Base-by-base conservation (phyloP, 1,140 invertebrate genomes). In the Temnothorax longispinosus region DNA sequence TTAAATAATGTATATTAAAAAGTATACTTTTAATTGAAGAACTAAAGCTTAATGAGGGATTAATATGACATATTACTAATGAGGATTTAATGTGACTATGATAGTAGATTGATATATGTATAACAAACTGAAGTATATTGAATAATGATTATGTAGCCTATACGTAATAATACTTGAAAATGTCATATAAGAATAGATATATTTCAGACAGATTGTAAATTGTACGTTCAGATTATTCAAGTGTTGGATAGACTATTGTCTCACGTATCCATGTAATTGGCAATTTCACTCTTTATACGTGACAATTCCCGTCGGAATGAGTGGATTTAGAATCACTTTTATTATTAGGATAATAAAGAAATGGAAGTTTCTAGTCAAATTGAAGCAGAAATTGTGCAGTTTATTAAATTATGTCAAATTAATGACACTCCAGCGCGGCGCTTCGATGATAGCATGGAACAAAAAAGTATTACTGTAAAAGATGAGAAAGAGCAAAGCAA, bases 251-350 rank as follows among this genome's bases (percentile, higher is more conserved):
- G 1, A 47, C 11, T 60, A 47, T 82, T 65, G n/a, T 13, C 7
- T 82, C 18, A 35, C 58, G 13, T 50, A 18, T 27, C 15, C 13
- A 4, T 11, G 7, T 47, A 47, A 82, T 82, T 72, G 54, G 27
- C 27, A 74, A 58, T 60, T 47, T 21, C 18, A 74, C n/a, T 58
- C 18, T 82, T 82, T 74, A 50, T 74, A 60, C 27, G 38, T 60
- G 18, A 58, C 38, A 82, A 47, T 82, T 60, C 7, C 18, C 18
- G 7, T 11, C 21, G 10, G 47, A n/a, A 35, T 5, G 15, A 35
- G 11, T 50, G 47, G 27, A 81, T 81, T 80, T 69, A 69, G 8
- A 60, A 21, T 82, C 78, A 72, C 11, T 72, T 82, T 72, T 82
- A 67, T 72, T 72, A 60, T 81, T 38, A 27, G 2, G 38, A 0